These are phyloP conservation scores for Arvicola amphibius DNA, from an alignment of 2,797 vertebrate genomes.

Conservation along the genomic window DNA sequence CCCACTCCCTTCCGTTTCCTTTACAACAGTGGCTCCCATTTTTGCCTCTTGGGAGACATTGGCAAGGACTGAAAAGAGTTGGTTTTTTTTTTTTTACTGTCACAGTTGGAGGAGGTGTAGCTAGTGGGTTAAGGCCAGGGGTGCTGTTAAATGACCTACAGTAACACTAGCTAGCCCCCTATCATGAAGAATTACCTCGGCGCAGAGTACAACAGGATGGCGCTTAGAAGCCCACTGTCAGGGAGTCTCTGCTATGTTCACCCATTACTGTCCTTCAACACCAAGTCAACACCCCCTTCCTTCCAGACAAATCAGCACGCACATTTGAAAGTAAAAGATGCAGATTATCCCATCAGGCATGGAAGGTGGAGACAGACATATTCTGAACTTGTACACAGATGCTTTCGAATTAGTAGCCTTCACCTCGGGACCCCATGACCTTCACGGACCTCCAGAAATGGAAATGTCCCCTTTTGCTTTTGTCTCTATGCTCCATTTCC, in stretches of 20 bases:
- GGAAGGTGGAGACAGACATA: background rate
- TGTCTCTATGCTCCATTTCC: background rate
- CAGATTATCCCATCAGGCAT: background rate
- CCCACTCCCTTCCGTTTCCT: background rate
- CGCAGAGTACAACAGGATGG: background rate
- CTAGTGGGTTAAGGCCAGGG: background rate
- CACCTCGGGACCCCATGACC: background rate
- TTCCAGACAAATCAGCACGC: background rate
- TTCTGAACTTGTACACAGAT: background rate
- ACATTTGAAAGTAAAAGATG: background rate
- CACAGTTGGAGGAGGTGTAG: background rate
- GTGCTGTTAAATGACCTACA: background rate
- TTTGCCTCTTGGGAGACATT: background rate
- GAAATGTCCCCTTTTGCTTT: background rate
- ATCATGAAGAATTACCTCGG: fast-evolving
- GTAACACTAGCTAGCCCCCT: background rate
- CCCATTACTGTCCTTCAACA: background rate
- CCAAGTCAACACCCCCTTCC: background rate
- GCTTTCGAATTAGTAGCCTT: background rate
- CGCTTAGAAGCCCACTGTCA: background rate
- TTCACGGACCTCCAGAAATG: background rate
- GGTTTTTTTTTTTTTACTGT: background rate
- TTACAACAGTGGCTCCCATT: background rate
- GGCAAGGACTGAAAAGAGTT: background rate
- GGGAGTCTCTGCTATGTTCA: background rate